Evolutionary conservation across 2,113 vertebrate genomes (phyloP).

Genomic region (Otus sunia): DNA sequence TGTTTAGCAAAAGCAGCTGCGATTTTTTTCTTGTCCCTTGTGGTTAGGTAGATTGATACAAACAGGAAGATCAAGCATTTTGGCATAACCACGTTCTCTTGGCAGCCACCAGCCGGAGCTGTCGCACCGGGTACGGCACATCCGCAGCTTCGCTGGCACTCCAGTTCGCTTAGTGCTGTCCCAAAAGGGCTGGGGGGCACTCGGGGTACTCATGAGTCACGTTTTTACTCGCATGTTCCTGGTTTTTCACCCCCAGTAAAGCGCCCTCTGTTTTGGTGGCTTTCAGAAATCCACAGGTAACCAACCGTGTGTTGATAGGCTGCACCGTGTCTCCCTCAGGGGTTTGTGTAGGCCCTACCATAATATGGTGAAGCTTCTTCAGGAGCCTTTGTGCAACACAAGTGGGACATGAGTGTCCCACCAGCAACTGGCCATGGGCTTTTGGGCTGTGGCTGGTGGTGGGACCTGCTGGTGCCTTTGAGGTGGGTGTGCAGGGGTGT

Average conservation of each 20-base stretch:
- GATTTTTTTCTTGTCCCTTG: neutral
- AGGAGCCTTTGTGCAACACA: neutral
- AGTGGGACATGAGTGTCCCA: fast-evolving
- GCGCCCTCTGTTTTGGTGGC: neutral
- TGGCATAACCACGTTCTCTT: neutral
- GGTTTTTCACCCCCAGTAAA: neutral
- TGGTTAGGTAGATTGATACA: neutral
- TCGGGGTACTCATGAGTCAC: neutral
- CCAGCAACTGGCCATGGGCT: neutral
- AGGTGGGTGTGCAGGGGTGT: neutral
- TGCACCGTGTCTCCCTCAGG: neutral
- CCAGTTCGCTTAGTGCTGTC: neutral
- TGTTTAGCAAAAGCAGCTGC: neutral
- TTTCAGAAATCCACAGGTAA: neutral
- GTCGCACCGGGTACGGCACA: neutral
- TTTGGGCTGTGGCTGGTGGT: neutral
- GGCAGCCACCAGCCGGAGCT: conserved; percentile 54
- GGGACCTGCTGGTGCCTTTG: neutral
- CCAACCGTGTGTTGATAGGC: fast-evolving
- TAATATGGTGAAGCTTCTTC: neutral
- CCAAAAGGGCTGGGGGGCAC: neutral
- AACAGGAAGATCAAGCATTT: neutral
- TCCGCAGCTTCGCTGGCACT: fast-evolving
- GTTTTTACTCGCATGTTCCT: neutral
- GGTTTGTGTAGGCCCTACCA: neutral